Evolutionary conservation across 2,113 vertebrate genomes (phyloP).

Genomic region (Triplophysa dalaica): DNA sequence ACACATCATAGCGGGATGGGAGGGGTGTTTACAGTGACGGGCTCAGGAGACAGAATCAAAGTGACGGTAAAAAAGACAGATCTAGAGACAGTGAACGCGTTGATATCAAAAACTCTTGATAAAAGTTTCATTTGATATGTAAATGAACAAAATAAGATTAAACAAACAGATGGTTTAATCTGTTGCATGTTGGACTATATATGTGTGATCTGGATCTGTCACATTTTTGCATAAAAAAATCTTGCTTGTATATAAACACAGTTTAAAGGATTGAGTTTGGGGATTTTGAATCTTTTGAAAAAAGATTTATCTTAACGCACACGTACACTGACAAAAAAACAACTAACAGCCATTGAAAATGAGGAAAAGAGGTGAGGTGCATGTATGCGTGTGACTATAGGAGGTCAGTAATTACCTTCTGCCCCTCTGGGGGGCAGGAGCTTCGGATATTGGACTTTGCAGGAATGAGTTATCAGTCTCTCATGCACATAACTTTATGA

Average conservation of each 20-base stretch:
- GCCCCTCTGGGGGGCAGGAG: background rate
- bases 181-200: too few species aligned
- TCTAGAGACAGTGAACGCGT: too few species aligned
- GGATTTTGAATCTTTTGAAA: too few species aligned
- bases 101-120: background rate
- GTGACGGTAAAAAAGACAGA: background rate
- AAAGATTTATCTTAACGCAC: background rate
- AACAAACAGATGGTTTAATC: too few species aligned
- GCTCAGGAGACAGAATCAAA: conserved; percentile 12
- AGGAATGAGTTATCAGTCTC: conserved; percentile 33
- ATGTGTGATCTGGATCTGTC: too few species aligned
- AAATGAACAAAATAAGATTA: background rate
- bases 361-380: background rate
- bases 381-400: background rate
- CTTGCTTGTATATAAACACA: too few species aligned
- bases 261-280: too few species aligned
- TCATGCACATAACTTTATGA: background rate
- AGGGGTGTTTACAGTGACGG: conserved; percentile 23
- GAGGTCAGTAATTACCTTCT: conserved; percentile 36
- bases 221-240: too few species aligned
- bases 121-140: background rate
- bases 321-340: background rate
- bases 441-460: conserved; percentile 23
- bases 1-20: conserved; percentile 23
- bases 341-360: background rate